Evolutionary conservation across 2,888 invertebrate species (phyloP), one percentile per base, ranked within the genome.

Genomic region (Salpingus planirostris): DNA sequence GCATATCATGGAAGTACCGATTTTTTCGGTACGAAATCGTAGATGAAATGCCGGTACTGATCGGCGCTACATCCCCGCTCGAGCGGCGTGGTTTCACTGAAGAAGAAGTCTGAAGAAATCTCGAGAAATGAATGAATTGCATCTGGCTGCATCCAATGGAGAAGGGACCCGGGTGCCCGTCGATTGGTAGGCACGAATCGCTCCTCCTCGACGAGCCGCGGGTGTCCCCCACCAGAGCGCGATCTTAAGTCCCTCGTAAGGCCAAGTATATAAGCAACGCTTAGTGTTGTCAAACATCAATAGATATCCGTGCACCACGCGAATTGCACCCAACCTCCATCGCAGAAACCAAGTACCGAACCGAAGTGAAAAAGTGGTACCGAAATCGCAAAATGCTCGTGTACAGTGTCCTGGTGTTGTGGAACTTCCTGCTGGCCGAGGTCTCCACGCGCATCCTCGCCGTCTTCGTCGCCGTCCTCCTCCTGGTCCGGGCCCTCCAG

Each of bases 391-490:
- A 24, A 42, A 73, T 68, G 66, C 58, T 76, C 49, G 60, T 74
- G 61, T 71, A 72, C 65, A 68, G 68, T 50, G 60, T 53, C 33
- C 44, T 52, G 46, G 52, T 53, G 47, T 50, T 72, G 65, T 62
- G 68, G 68, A 65, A 66, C 54, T 46, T 66, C 57, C 39, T 55
- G 29, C 38, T 47, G 24, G 50, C 54, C 22, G 55, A 59, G 40
- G 44, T 56, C 35, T 54, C 60, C 21, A 57, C 57, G 32, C 66
- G 65, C 41, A 55, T 73, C 47, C 59, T 78, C 52, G 50, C 72
- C 42, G 65, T 70, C 42, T 70, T 74, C 46, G 59, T 77, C 50
- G 51, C 71, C 43, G 65, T 69, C 36, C 69, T 70, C 53, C 46
- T 68, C 44, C 15, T 56, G 11, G 66, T 65, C 29, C 57, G 65